These are phyloP conservation scores for Garra rufa DNA, from an alignment of 2,113 vertebrate genomes.

Conservation along the genomic window DNA sequence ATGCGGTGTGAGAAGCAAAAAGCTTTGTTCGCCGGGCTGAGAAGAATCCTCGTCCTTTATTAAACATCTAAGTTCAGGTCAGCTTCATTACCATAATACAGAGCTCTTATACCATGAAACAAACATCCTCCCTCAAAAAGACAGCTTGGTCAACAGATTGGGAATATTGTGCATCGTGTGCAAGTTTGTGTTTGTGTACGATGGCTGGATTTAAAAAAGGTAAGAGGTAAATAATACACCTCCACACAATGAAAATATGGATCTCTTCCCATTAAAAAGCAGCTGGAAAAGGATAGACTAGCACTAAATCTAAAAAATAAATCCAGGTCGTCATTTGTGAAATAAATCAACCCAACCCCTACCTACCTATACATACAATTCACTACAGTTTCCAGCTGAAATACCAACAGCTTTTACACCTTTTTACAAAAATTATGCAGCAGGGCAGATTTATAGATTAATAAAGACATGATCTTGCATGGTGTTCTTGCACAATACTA, in stretches of 20 bases:
- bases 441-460: not conserved
- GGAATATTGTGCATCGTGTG: constrained; percentile 61
- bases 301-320: not conserved
- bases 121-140: constrained; percentile 54
- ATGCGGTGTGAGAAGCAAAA: constrained; percentile 34
- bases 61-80: constrained; percentile 54
- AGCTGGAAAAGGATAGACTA: not conserved
- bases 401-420: not conserved
- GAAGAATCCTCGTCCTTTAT: constrained; percentile 41
- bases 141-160: constrained; percentile 64
- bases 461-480: not conserved
- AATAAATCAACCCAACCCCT: not conserved
- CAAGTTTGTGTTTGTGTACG: constrained; percentile 61
- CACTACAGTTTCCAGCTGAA: not conserved
- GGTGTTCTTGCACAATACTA: not conserved
- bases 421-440: not conserved
- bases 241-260: constrained; percentile 41
- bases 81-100: constrained; percentile 50
- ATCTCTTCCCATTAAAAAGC: not conserved
- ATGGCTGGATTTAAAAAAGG: constrained; percentile 54
- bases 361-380: not conserved
- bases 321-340: not conserved
- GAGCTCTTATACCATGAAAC: constrained; percentile 60
- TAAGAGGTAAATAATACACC: constrained; percentile 58
- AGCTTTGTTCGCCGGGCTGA: constrained; percentile 36